Evolutionary conservation across 2,113 vertebrate species (phyloP), one percentile per base, ranked within the genome.

Genomic region (Archocentrus centrarchus): DNA sequence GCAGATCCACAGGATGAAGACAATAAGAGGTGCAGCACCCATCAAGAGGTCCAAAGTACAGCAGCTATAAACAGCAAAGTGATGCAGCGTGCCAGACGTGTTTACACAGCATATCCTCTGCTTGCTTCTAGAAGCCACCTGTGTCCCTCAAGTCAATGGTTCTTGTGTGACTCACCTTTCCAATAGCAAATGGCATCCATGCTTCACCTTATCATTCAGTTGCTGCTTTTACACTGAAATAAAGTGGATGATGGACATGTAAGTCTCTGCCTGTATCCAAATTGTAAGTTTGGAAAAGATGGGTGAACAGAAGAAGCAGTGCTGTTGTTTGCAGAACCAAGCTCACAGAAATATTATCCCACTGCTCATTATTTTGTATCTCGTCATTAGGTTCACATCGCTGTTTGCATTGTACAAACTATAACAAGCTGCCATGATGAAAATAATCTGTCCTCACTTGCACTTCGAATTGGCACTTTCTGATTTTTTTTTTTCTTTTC

Each of bases 21-120:
- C 44, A 53, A 35, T 4, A 47, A 82, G 57, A 53, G 50, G 35
- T 17, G 24, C 11, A 47, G 59, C 58, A 77, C 60, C 59, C 53
- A 81, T 79, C 62, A 84, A 75, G 64, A 86, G 76, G 93, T 93
- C 86, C 93, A 95, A 93, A 94, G 94, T 92, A 44, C 94, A 89
- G 70, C 58, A 76, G 84, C 92, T 87, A 81, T 80, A 82, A 87
- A 83, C 70, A 80, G 82, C 80, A 59, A 82, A 73, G 87, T 88
- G 90, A 90, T 75, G 57, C 90, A 86, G 91, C 83, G 20, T 82
- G 76, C 76, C 84, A 84, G 87, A 76, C 27, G 41, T 94, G 93
- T 95, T 94, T 94, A 80, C 93, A 88, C 89, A 94, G 90, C 76
- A 57, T 82, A 63, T 85, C 80, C 88, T 64, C 50, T 37, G 86